Base-by-base conservation (phyloP, 2,888 invertebrate genomes). In the Lithophane leautieri region DNA sequence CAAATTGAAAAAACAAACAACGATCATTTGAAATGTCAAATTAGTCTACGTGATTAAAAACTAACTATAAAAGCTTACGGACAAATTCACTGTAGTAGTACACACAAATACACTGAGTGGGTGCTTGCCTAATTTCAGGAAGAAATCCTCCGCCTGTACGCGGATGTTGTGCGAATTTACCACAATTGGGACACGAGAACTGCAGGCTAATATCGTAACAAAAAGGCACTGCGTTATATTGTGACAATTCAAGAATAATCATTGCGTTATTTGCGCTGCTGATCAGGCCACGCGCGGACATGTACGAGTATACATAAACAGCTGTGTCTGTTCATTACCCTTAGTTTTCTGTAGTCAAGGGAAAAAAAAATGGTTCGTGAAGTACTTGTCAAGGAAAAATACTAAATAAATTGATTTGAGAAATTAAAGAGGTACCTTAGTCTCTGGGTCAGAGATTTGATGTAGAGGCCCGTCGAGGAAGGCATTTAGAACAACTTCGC, bases 401-500 rank as follows among this genome's bases (percentile, higher is more conserved):
- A 22, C 7, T 28, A 2, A 25, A 28, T 11, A 70, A 19, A 42
- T 22, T 60, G 50, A 1, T 56, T 40, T 63, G 12, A 28, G 22
- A 56, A 12, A 76, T 42, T 6, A 19, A 56, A 54, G n/a, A 4
- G 1, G 19, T 87, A 95, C 96, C 94, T 95, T 96, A 14, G 87
- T 86, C 79, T 97, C 96, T 0, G 96, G 95, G 78, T 97, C 96
- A 2, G 94, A 92, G 2, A 97, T 91, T 83, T 96, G 96, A 60
- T 93, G 93, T 90, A 96, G 88, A 4, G 96, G 95, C 0, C 96
- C 96, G 2, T 90, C 67, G n/a, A 96, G 91, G 86, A 96, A 95
- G 3, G 96, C 95, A 66, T 95, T 94, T 22, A 95, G 79, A 14
- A 91, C 88, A 4, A 82, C 82, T 1, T 89, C 90, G 61, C 86